These are phyloP conservation scores for Willisornis vidua DNA, from an alignment of 2,113 vertebrate species.

Conservation along the genomic window DNA sequence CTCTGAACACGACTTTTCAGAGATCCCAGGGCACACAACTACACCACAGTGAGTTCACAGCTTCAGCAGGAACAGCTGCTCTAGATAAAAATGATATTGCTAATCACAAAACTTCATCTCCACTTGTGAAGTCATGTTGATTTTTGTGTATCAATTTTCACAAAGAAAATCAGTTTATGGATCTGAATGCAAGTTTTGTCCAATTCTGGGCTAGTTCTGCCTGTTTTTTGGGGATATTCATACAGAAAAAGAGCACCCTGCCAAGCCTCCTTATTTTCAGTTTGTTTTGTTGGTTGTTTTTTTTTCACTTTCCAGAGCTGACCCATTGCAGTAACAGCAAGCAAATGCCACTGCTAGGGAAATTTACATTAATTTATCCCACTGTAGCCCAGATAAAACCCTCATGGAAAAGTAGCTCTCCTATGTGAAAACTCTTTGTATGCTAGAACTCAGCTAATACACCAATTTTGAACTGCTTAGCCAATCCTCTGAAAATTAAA, in stretches of 20 bases:
- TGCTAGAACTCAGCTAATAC: background rate
- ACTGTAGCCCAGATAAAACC: background rate
- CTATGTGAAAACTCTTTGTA: background rate
- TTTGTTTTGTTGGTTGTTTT: background rate
- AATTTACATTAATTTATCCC: background rate
- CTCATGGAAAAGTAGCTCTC: background rate
- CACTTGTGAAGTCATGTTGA: background rate
- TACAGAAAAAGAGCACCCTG: background rate
- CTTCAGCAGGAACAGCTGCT: background rate
- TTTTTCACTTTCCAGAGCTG: background rate
- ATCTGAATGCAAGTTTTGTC: background rate
- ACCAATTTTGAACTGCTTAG: background rate
- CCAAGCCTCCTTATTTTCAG: background rate
- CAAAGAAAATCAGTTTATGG: background rate
- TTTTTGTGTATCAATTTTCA: background rate
- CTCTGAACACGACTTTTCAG: background rate
- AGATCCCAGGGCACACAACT: background rate
- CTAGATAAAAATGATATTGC: background rate
- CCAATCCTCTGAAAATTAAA: background rate
- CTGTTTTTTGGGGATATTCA: background rate
- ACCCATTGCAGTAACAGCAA: background rate
- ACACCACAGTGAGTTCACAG: background rate
- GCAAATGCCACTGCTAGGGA: background rate
- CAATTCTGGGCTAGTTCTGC: background rate
- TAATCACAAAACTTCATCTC: background rate